A percentile compares a stretch with the other conserved stretches of the same genome.
Conservation (phyloP, 2,113 vertebrate genomes). For the Melanotaenia duboulayi region DNA sequence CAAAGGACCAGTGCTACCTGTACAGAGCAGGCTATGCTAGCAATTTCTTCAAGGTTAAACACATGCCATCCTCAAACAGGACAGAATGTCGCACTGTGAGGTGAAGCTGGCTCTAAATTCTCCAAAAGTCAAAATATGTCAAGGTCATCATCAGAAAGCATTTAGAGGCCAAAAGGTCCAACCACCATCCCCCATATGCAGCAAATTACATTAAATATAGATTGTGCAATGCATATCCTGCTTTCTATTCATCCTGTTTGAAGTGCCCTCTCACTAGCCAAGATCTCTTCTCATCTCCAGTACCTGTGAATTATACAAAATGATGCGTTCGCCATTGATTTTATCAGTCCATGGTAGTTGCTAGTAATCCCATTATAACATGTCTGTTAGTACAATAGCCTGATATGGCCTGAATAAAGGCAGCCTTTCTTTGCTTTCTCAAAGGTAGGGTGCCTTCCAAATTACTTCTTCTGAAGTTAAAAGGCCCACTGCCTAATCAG, state of each 20-base stretch:
- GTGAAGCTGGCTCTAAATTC: conserved; percentile 1
- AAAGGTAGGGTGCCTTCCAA: conserved; percentile 82
- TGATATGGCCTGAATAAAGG: conserved; percentile 82
- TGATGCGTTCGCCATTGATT: conserved; percentile 78
- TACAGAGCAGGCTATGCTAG: conserved; percentile 32
- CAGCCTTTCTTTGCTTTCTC: conserved; percentile 82
- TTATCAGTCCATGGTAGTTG: conserved; percentile 78
- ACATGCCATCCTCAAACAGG: conserved; percentile 33
- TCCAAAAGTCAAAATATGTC: conserved; percentile 37
- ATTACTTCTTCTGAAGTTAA: conserved; percentile 87
- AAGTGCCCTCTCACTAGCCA: conserved; percentile 76
- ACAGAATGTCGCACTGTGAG: conserved; percentile 30
- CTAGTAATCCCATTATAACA: conserved; percentile 85
- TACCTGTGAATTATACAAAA: conserved; percentile 81
- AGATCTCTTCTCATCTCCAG: conserved; percentile 74
- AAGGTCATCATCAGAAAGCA: conserved; percentile 33
- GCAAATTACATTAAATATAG: conserved; percentile 73
- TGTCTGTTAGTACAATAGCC: conserved; percentile 83
- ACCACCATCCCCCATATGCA: conserved; percentile 52
- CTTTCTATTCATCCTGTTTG: conserved; percentile 67
- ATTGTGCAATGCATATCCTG: conserved; percentile 58
- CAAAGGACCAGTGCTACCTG: conserved; percentile 67
- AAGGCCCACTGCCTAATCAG: conserved; percentile 83
- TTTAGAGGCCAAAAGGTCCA: conserved; percentile 13
- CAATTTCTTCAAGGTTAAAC: conserved; percentile 57